phyloP scores from a whole-genome alignment of 2,888 invertebrate genomes.

The Nemotelus nigrinus region DNA sequence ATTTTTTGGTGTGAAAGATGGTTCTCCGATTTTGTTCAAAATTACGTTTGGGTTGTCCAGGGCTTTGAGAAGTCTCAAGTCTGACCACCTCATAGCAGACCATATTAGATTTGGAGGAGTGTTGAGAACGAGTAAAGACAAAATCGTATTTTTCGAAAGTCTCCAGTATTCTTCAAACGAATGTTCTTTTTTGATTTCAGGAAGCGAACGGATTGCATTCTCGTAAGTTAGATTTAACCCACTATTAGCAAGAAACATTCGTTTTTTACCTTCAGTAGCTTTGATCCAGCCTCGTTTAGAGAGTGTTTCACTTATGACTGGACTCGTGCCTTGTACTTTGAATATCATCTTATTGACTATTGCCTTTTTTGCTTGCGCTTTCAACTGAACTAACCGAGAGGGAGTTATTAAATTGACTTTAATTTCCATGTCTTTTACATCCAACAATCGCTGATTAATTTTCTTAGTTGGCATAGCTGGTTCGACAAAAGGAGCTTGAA shows the following conservation, averaged over 20 bases:
- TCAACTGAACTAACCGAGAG: neutral
- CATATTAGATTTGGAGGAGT: neutral
- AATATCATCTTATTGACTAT: neutral
- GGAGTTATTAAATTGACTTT: slow-evolving; percentile 1
- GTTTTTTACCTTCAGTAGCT: neutral
- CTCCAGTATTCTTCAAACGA: neutral
- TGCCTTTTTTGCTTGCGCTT: neutral
- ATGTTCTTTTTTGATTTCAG: neutral
- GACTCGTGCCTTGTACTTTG: neutral
- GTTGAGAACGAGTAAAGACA: neutral
- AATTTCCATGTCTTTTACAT: neutral
- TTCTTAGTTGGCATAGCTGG: no score
- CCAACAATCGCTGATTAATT: neutral
- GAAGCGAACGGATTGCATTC: neutral
- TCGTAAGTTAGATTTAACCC: neutral
- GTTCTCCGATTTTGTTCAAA: neutral
- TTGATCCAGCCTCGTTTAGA: neutral
- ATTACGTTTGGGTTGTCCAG: neutral
- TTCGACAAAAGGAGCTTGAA: no score
- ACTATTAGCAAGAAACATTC: no score
- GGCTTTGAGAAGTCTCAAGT: neutral
- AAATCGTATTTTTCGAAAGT: neutral
- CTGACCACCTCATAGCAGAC: neutral
- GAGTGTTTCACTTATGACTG: neutral
- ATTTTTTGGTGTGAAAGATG: slow-evolving; percentile 13